These are phyloP conservation scores for Gymnocephalus cernua DNA, from an alignment of 2,113 vertebrate genomes.

Conservation along the genomic window DNA sequence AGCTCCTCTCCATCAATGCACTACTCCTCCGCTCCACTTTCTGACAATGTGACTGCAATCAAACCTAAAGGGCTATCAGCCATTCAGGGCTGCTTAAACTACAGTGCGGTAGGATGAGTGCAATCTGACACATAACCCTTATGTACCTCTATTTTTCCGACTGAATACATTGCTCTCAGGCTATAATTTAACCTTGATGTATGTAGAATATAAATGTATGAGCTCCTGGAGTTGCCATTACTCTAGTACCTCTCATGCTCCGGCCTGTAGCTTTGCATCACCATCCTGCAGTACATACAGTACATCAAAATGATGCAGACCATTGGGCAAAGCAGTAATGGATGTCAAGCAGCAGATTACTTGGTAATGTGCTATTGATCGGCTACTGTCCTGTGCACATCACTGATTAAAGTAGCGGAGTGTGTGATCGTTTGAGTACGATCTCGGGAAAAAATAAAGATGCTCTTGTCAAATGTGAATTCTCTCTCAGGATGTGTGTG, in stretches of 20 bases:
- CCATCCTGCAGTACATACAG: slow-evolving; percentile 16
- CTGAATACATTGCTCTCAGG: slow-evolving; percentile 52
- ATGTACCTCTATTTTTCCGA: slow-evolving; percentile 38
- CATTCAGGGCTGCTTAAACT: slow-evolving; percentile 59
- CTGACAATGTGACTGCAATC: slow-evolving; percentile 57
- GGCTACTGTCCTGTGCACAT: slow-evolving; percentile 22
- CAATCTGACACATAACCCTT: slow-evolving; percentile 50
- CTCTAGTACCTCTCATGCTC: slow-evolving; percentile 22
- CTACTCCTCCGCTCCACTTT: slow-evolving; percentile 40
- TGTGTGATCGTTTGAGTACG: slow-evolving; percentile 57
- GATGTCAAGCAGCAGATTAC: slow-evolving; percentile 67
- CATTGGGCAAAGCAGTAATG: slow-evolving; percentile 51
- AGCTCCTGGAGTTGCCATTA: slow-evolving; percentile 44
- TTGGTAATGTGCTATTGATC: slow-evolving; percentile 69
- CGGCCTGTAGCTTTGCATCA: slow-evolving; percentile 43
- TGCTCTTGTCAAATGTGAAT: slow-evolving; percentile 45
- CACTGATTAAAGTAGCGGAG: slow-evolving; percentile 61
- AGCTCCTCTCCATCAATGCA: slow-evolving; percentile 57
- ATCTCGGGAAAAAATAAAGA: slow-evolving; percentile 52
- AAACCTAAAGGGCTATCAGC: slow-evolving; percentile 61
- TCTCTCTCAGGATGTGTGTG: slow-evolving; percentile 10
- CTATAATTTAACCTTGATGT: slow-evolving; percentile 62
- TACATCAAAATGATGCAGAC: slow-evolving; percentile 47
- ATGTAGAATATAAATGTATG: slow-evolving; percentile 52
- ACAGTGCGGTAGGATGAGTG: slow-evolving; percentile 56